Percentiles rank a stretch among this genome's conserved stretches.
Conservation (phyloP, 2,797 vertebrate genomes). For the Geotrypetes seraphini region DNA sequence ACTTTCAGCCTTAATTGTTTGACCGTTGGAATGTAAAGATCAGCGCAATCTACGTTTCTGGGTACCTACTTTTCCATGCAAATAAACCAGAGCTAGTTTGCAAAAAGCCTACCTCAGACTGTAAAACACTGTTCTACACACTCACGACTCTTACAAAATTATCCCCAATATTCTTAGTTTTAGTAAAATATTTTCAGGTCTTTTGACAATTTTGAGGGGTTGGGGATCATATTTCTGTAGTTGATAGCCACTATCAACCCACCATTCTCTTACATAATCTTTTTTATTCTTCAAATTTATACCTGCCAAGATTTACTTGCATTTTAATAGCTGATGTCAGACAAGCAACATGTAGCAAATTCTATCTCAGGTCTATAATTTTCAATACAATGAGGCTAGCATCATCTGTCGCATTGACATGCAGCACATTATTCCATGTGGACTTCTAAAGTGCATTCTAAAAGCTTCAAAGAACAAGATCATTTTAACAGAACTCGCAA, state of each 20-base stretch:
- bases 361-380: slow-evolving; percentile 67
- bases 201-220: too few species aligned
- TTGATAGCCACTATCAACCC: slow-evolving; percentile 45
- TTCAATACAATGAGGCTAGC: slow-evolving; percentile 62
- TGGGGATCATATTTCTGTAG: too few species aligned
- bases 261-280: slow-evolving; percentile 47
- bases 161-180: too few species aligned
- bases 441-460: slow-evolving; percentile 62
- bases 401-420: slow-evolving; percentile 57
- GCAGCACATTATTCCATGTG: slow-evolving; percentile 54
- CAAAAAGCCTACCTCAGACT: too few species aligned
- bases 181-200: too few species aligned
- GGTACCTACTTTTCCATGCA: too few species aligned
- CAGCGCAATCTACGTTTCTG: too few species aligned
- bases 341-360: slow-evolving; percentile 46
- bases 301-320: slow-evolving; percentile 63
- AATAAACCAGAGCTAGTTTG: too few species aligned
- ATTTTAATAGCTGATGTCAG: slow-evolving; percentile 69
- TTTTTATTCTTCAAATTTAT: slow-evolving; percentile 65
- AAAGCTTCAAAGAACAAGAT: slow-evolving; percentile 48
- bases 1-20: too few species aligned
- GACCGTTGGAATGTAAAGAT: too few species aligned
- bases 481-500: slow-evolving; percentile 41
- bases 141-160: too few species aligned
- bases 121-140: too few species aligned